These are phyloP conservation scores for Coptodon rendalli DNA, from an alignment of 2,113 vertebrate species.

Conservation along the genomic window DNA sequence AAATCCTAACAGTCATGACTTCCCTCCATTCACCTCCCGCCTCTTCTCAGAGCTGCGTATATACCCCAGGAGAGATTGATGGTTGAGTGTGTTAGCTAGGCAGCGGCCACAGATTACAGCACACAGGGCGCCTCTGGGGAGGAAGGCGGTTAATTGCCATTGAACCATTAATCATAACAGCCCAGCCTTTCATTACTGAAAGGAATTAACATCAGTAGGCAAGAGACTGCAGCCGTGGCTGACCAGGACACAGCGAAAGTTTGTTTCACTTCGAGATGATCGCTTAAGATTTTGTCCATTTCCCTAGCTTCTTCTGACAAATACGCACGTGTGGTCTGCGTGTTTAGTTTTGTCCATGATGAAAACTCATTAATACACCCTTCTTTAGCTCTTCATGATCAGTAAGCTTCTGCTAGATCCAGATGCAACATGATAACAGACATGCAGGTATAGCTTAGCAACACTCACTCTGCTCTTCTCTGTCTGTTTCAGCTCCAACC, in stretches of 20 bases:
- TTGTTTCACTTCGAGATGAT: constrained; percentile 30
- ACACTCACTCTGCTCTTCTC: background rate
- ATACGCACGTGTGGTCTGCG: background rate
- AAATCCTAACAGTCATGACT: background rate
- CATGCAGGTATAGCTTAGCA: background rate
- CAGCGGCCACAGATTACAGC: constrained; percentile 45
- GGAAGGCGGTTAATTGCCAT: constrained; percentile 61
- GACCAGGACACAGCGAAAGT: constrained; percentile 19
- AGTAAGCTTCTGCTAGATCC: background rate
- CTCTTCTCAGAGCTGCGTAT: background rate
- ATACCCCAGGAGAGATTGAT: constrained; percentile 43
- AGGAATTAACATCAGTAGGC: constrained; percentile 55
- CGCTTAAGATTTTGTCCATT: background rate
- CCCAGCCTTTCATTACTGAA: constrained; percentile 46
- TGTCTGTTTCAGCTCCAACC: constrained; percentile 81
- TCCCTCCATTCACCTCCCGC: background rate
- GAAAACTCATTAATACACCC: background rate
- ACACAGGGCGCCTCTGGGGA: constrained; percentile 28
- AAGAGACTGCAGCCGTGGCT: constrained; percentile 16
- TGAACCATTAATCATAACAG: constrained; percentile 61
- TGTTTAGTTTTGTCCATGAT: background rate
- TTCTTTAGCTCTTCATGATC: background rate
- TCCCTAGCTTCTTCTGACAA: background rate
- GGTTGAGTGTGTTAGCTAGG: constrained; percentile 28
- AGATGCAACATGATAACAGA: background rate